Conservation (phyloP, 2,113 vertebrate species). For the Petroica traversi region DNA sequence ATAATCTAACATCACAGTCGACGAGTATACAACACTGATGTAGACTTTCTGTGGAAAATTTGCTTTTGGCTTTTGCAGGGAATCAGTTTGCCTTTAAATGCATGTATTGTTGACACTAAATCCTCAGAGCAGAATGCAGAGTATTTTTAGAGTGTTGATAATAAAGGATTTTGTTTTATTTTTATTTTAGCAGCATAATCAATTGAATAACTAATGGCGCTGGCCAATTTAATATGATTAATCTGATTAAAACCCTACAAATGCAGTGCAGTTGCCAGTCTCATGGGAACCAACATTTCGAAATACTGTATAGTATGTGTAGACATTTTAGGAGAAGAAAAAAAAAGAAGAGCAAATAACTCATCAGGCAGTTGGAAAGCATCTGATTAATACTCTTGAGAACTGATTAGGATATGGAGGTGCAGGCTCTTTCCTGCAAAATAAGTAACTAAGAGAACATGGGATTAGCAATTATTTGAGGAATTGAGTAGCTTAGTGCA, state of each 20-base stretch:
- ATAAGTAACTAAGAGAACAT: not conserved
- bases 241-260: not conserved
- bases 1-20: not conserved
- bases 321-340: not conserved
- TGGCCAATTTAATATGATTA: not conserved
- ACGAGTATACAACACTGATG: not conserved
- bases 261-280: not conserved
- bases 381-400: not conserved
- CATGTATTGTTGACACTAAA: not conserved
- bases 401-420: not conserved
- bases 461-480: not conserved
- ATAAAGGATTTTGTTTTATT: not conserved
- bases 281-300: not conserved
- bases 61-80: not conserved
- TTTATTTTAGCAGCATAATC: not conserved
- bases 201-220: not conserved
- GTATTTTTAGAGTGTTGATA: constrained; percentile 3
- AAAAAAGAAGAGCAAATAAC: not conserved
- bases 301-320: not conserved
- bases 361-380: not conserved
- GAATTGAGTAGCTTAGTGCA: not conserved
- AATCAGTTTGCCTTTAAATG: not conserved
- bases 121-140: not conserved
- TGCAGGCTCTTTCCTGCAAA: not conserved
- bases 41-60: not conserved